Base-by-base conservation (phyloP, 1,140 invertebrate species). In the Heliconius hewitsoni region DNA sequence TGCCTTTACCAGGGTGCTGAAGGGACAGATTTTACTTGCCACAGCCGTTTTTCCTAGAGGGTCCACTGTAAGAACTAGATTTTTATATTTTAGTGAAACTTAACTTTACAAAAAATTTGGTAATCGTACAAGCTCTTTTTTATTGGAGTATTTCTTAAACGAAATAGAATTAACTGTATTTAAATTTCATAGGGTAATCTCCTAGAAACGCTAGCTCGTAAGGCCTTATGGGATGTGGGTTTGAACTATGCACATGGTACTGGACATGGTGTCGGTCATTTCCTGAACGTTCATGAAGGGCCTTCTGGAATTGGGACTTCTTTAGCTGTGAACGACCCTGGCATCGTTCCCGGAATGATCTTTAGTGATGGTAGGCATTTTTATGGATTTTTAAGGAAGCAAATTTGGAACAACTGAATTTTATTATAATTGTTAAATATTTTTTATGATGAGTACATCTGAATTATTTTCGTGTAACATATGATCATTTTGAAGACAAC, bases 181-280 rank as follows among this genome's bases (percentile, higher is more conserved):
- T 13, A 5, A 79, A 23, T 60, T 74, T 23, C 83, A 27, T 16
- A 95, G 93, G 98, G 98, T 16, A 97, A 98, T 90, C 96, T 96
- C 82, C 94, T 99, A 50, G 98, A 99, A 91, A 96, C 97, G 0
- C 94, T 99, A 72, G 98, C 99, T 0, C 95, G 99, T 11, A 97
- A 97, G 83, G 95, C 95, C 27, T 94, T 99, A 2, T 99, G 99
- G 99, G 96, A 98, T 81, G 96, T 97, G 9, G 99, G 99, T 0
- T 92, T 99, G 57, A 98, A 99, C 95, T 99, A 99, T 94, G 96
- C 96, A 1, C 99, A 99, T 94, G 99, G 99, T 27, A 99, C 99
- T 30, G 98, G 99, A 0, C 99, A 99, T 93, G 99, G 99, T 11
- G 97, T 99, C 81, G 99, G 99, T 3, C 96, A 98, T 71, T 99